Evolutionary conservation across 2,888 invertebrate species (phyloP), one percentile per base, ranked within the genome.

Genomic region (Eupithecia insigniata): DNA sequence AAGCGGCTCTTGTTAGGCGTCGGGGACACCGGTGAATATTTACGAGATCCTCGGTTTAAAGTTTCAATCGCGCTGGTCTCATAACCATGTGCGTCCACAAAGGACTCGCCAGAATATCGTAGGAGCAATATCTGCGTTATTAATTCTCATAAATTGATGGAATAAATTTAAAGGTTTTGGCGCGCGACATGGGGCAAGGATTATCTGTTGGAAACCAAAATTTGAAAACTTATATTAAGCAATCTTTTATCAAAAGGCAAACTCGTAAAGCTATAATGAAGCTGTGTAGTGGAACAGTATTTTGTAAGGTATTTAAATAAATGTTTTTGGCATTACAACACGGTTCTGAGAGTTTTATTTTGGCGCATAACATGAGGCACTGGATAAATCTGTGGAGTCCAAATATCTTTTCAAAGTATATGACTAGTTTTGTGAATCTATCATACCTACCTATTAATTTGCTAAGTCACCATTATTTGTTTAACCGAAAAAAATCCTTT

Each of bases 11-110:
- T 75, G 74, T 74, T 76, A 74, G 71, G 72, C 76, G 75, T 74
- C 67, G 32, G 60, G 70, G 69, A 75, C 79, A 77, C 75, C 77
- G 72, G 77, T 62, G 76, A 73, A 75, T 78, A 77, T 77, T 78
- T 77, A 77, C 70, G 76, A 73, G 69, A 70, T 68, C 39, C 28
- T 60, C 55, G 73, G 67, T 71, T 67, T 60, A 74, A 73, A 70
- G 67, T 73, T 70, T 73, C 72, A 71, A 71, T 67, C n/a, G 68
- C 64, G 67, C 32, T 58, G 34, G 67, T 70, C 60, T 28, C n/a
- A 65, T 58, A 67, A 36, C 51, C 67, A 46, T 61, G 64, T 64
- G 73, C 66, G 18, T 67, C 64, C 69, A 74, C 39, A 64, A 39
- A 64, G 26, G 34, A 34, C 32, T 64, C 6, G 36, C 64, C 36